Evolutionary conservation across 2,113 vertebrate species (phyloP), one percentile per base, ranked within the genome.

Genomic region (Parus major): DNA sequence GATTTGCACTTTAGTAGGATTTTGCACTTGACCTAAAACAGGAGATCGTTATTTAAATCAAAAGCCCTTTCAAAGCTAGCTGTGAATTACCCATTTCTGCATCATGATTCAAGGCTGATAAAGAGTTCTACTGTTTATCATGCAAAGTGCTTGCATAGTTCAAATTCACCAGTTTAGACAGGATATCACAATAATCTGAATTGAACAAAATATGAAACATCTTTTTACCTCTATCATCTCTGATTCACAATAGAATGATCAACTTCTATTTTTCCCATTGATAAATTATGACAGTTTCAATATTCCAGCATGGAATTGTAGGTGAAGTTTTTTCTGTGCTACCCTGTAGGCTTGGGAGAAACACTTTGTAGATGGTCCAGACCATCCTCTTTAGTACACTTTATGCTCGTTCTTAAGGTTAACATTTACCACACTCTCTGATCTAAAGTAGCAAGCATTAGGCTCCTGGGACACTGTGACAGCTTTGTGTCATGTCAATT

Each of bases 21-120:
- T 91, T 89, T 93, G 63, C 22, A 92, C 85, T 93, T 82, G 66
- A 94, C 94, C 82, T 89, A 80, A 92, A 92, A 44, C 59, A 90
- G 33, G 63, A 95, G 75, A 63, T 27, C 8, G 0, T 85, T 88
- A 80, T 93, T 92, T 80, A 86, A 91, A 91, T 91, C 1, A 4
- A 87, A 95, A 77, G 23, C 50, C 68, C 56, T 79, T 93, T 85
- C 71, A 91, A 82, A 90, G 63, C 73, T 91, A 31, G 24, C 59
- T 80, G 61, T 73, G 79, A 88, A 92, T 93, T 96, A 79, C 59
- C 53, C 57, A 36, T 86, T 91, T 88, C 78, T 87, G 71, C 85
- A 63, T 79, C 55, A 49, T 66, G 55, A 91, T 95, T 96, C 78
- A 90, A 92, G 50, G 59, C 46, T 75, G 69, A 76, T 75, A 65